Evolutionary conservation across 2,113 vertebrate species (phyloP), one percentile per base, ranked within the genome.

Genomic region (Vulpes lagopus): DNA sequence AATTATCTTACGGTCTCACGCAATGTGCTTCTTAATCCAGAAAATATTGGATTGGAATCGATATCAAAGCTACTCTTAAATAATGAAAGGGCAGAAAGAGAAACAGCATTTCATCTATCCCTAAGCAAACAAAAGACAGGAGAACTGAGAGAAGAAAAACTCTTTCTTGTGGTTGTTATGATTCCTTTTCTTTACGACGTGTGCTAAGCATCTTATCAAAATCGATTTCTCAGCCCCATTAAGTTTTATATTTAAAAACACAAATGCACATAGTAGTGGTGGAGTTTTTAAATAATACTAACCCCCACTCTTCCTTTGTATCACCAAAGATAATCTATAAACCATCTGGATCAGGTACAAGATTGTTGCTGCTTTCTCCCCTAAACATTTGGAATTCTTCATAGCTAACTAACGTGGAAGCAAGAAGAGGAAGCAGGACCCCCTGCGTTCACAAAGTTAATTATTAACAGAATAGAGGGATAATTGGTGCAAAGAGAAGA

Each of bases 381-480:
- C 49, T 87, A 90, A 95, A 30, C 2, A 74, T 96, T 94, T 92
- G 38, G 78, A 98, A 91, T 67, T 83, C n/a, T 96, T 97, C 94
- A 7, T 15, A 93, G 22, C 96, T 89, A 78, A 85, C 53, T 94
- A 87, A 95, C 96, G 64, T 96, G 35, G 5, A 88, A 92, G 89
- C 16, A 9, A 11, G 51, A 32, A 80, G 43, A 57, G 64, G 65
- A 62, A 86, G 22, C 2, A 91, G 95, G 97, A 14, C 11, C 51
- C 9, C 38, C 93, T 95, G 85, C 60, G 97, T 98, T 98, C 98
- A 89, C 97, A 97, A 98, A 98, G 4, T 3, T 0, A 97, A 86
- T 16, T 65, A 92, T 59, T 95, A 93, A 97, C 94, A 95, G 89
- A 97, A 38, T 7, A 97, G 74, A 96, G 35, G 97, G 94, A 94